A percentile compares a stretch with the other conserved stretches of the same genome.
These are phyloP conservation scores for Hermaeophaga mercurialis DNA, from an alignment of 2,888 invertebrate genomes.

Conservation along the genomic window DNA sequence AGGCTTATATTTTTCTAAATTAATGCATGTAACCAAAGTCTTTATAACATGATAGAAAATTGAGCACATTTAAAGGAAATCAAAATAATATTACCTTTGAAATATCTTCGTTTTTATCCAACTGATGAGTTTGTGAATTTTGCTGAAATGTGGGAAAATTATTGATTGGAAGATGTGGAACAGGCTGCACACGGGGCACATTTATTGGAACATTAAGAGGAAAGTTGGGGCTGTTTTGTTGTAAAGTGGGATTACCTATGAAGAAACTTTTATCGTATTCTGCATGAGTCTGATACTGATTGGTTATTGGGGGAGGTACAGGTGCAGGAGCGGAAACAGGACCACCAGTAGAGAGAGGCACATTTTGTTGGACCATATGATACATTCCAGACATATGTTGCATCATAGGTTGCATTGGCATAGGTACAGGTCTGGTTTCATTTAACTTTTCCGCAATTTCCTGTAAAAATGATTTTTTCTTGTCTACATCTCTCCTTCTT, in stretches of 20 bases:
- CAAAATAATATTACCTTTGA: constrained; percentile 39
- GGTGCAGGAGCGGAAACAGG: constrained; percentile 39
- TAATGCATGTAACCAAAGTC: too few relatives aligned
- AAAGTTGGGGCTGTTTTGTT: neutral
- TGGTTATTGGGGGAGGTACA: constrained; percentile 21
- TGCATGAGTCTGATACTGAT: constrained; percentile 27
- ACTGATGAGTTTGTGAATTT: neutral
- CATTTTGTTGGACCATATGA: constrained; percentile 18
- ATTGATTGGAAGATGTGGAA: neutral
- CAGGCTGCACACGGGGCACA: neutral
- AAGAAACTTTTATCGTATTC: constrained; percentile 52
- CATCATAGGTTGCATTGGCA: constrained; percentile 7
- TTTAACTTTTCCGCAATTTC: constrained; percentile 53
- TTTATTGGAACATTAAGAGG: neutral
- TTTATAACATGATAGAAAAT: too few relatives aligned
- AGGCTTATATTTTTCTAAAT: too few relatives aligned
- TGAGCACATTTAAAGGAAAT: neutral
- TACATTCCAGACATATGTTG: neutral
- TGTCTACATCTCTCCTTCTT: constrained; percentile 31
- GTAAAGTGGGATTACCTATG: constrained; percentile 41
- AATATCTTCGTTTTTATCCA: constrained; percentile 33
- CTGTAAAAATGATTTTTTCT: constrained; percentile 51
- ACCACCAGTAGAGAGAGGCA: constrained; percentile 34
- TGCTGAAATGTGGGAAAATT: neutral
- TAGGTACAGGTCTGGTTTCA: constrained; percentile 29